Conservation (phyloP, 2,113 vertebrate genomes). For the Toxotes jaculatrix region DNA sequence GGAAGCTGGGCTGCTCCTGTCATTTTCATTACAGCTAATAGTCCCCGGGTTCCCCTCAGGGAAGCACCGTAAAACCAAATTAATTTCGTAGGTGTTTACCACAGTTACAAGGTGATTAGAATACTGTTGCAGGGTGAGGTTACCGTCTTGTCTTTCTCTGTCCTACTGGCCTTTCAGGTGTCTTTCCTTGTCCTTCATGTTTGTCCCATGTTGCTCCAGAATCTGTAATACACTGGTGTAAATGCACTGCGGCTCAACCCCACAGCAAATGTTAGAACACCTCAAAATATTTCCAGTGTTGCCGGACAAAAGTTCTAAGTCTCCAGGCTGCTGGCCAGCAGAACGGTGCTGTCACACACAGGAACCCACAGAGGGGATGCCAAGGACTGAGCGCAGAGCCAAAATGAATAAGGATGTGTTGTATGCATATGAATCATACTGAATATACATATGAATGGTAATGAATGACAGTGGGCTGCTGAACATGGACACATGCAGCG, state of each 20-base stretch:
- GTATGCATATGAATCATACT: conserved; percentile 39
- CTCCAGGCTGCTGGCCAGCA: not conserved
- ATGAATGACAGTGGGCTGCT: conserved; percentile 2
- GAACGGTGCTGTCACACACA: conserved; percentile 26
- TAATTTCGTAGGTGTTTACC: conserved; percentile 30
- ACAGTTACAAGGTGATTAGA: conserved; percentile 26
- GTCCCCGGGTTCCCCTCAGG: conserved; percentile 41
- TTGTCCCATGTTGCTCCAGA: too few relatives aligned
- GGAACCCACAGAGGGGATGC: not conserved
- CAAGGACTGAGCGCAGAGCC: not conserved
- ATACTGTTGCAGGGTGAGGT: not conserved
- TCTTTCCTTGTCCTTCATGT: not conserved
- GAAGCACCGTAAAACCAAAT: conserved; percentile 46
- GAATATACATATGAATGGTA: conserved; percentile 26
- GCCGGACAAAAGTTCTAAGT: conserved; percentile 12
- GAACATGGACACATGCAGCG: not conserved
- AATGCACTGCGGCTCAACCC: too few relatives aligned
- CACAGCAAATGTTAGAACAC: too few relatives aligned
- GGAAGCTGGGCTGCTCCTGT: conserved; percentile 46
- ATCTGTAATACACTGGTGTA: too few relatives aligned
- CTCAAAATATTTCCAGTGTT: too few relatives aligned
- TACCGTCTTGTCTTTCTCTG: not conserved
- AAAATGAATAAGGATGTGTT: conserved; percentile 17
- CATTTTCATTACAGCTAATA: conserved; percentile 71
- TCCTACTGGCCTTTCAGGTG: not conserved